These are phyloP conservation scores for Leucoptera coffeella DNA, from an alignment of 2,888 invertebrate species.

Conservation along the genomic window DNA sequence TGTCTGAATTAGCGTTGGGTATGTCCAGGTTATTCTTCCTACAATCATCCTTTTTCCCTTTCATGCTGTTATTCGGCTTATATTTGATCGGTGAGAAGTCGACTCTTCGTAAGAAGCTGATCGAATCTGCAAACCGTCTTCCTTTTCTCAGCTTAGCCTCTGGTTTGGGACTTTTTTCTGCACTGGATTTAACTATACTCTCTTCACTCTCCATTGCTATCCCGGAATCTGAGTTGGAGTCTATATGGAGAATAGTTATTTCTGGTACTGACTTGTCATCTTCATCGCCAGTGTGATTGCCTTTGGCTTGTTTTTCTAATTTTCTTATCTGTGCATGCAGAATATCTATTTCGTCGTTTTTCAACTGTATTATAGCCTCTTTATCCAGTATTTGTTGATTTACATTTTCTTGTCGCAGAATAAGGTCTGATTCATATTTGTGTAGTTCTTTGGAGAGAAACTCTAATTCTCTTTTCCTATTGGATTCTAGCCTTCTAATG, in stretches of 20 bases:
- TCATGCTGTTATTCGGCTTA: slow-evolving; percentile 25
- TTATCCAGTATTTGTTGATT: slow-evolving; percentile 32
- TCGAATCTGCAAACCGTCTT: slow-evolving; percentile 38
- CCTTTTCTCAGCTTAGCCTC: slow-evolving; percentile 20
- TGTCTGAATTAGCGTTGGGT: slow-evolving; percentile 16
- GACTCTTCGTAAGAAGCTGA: slow-evolving; percentile 36
- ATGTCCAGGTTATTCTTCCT: slow-evolving; percentile 29
- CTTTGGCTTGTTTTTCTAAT: background rate
- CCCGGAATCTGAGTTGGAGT: slow-evolving; percentile 45
- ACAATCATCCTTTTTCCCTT: slow-evolving; percentile 29
- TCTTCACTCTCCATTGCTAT: slow-evolving; percentile 37
- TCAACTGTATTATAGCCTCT: slow-evolving; percentile 31
- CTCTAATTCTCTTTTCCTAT: slow-evolving; percentile 37
- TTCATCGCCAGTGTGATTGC: no score
- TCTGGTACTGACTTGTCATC: slow-evolving; percentile 21
- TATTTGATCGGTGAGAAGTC: slow-evolving; percentile 46
- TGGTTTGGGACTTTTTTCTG: slow-evolving; percentile 6
- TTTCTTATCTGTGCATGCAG: slow-evolving; percentile 13
- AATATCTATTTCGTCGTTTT: slow-evolving; percentile 26
- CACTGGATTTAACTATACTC: slow-evolving; percentile 20
- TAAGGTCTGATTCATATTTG: slow-evolving; percentile 39
- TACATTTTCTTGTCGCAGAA: slow-evolving; percentile 28
- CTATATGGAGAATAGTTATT: slow-evolving; percentile 18
- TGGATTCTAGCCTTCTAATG: slow-evolving; percentile 36
- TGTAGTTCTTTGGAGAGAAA: slow-evolving; percentile 35